phyloP scores from a whole-genome alignment of 2,113 vertebrate species.

The Callipepla californica region DNA sequence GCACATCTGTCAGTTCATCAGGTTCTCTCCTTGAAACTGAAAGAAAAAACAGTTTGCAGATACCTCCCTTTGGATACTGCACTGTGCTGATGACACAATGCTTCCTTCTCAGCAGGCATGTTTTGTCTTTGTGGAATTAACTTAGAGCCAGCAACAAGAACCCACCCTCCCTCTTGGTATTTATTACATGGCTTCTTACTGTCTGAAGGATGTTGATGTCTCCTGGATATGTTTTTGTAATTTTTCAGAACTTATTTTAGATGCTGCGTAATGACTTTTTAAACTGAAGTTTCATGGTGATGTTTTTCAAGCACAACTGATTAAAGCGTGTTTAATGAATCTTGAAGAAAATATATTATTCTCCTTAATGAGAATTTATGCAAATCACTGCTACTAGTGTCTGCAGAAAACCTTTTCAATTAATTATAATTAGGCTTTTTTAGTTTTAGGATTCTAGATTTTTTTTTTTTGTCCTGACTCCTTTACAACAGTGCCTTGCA shows the following conservation, averaged over 20 bases:
- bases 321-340: slow-evolving; percentile 54
- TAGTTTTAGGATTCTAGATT: background rate
- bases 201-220: slow-evolving; percentile 2
- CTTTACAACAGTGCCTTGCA: background rate
- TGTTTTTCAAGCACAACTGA: slow-evolving; percentile 60
- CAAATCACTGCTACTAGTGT: slow-evolving; percentile 58
- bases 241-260: slow-evolving; percentile 58
- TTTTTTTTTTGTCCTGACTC: background rate
- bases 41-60: background rate
- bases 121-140: slow-evolving; percentile 30
- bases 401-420: slow-evolving; percentile 55
- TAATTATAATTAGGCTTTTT: slow-evolving; percentile 62
- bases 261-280: slow-evolving; percentile 43
- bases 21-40: background rate
- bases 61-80: background rate
- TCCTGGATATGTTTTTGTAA: background rate
- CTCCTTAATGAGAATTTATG: slow-evolving; percentile 72
- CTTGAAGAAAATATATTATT: slow-evolving; percentile 65
- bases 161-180: slow-evolving; percentile 6
- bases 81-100: background rate
- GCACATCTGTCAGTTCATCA: background rate
- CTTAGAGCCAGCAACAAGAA: slow-evolving; percentile 30
- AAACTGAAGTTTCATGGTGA: slow-evolving; percentile 47
- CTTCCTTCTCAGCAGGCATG: slow-evolving; percentile 1
- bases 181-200: slow-evolving; percentile 9